Evolutionary conservation across 2,113 vertebrate genomes (phyloP), one percentile per base, ranked within the genome.

Genomic region (Phalacrocorax pelagicus): DNA sequence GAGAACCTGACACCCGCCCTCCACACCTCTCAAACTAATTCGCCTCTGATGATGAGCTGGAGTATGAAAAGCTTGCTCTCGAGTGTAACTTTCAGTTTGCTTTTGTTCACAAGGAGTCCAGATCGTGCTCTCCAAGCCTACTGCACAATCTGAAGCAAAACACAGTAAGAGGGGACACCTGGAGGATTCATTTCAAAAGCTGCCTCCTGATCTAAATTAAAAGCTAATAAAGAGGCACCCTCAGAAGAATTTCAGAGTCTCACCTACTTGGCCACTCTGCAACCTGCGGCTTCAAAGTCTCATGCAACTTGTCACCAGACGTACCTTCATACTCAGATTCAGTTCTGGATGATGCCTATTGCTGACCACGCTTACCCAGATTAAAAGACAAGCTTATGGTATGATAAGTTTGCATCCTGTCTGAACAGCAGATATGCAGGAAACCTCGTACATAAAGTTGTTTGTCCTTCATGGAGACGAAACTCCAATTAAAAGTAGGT

Each of bases 21-120:
- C 20, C 6, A 8, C 47, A 36, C 51, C 32, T 24, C 47, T 5
- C 55, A 6, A 13, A 17, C 27, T 26, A 58, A 12, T 38, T 71
- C 15, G 32, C 4, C 27, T 49, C 59, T 52, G 21, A 3, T 3
- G 14, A 61, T 6, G 72, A 51, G 32, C 58, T 46, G 0, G 0
- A n/a, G 16, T 4, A 9, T 4, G 17, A 38, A 30, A 34, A 19
- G 18, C 8, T 29, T 49, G 19, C 42, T 86, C 52, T 30, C 1
- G 5, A 57, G 61, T 7, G 11, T 2, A 40, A 19, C 38, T 67
- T 16, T 42, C 63, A 22, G 20, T 16, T 51, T 86, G 15, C 5
- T 88, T 63, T 47, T 49, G 51, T 27, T 58, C 30, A 13, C 5
- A n/a, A 2, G 32, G 15, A 30, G 42, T 12, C 16, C 51, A 74